These are phyloP conservation scores for Gadus chalcogrammus DNA, from an alignment of 2,113 vertebrate species.

Conservation along the genomic window DNA sequence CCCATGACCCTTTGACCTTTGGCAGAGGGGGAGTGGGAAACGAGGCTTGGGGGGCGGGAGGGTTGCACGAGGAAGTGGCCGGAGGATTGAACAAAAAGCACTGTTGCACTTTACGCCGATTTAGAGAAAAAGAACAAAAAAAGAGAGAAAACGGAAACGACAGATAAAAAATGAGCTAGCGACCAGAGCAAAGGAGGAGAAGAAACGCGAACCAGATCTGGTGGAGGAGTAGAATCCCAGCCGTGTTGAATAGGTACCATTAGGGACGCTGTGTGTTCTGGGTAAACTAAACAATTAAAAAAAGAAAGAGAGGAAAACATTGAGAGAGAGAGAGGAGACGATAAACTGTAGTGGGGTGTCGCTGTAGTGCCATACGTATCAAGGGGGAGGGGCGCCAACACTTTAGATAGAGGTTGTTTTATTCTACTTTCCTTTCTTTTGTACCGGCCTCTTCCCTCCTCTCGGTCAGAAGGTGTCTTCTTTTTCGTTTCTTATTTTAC, in stretches of 20 bases:
- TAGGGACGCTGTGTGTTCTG: conserved; percentile 61
- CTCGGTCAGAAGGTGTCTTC: conserved; percentile 58
- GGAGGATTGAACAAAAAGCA: conserved; percentile 86
- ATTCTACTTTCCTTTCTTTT: conserved; percentile 43
- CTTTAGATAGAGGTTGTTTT: conserved; percentile 28
- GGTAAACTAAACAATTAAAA: conserved; percentile 36
- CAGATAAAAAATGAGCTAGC: conserved; percentile 41
- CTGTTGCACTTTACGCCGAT: conserved; percentile 98
- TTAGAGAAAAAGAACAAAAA: conserved; percentile 42
- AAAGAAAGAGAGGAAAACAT: conserved; percentile 9
- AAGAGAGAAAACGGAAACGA: conserved; percentile 26
- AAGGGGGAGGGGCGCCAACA: conserved; percentile 56
- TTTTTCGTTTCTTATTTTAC: conserved; percentile 27
- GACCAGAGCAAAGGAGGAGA: conserved; percentile 28
- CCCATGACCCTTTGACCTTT: conserved; percentile 42
- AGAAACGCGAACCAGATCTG: conserved; percentile 17
- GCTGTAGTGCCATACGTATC: conserved; percentile 74
- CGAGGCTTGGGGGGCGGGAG: conserved; percentile 55
- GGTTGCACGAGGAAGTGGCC: conserved; percentile 25
- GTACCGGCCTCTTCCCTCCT: conserved; percentile 28
- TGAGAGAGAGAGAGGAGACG: conserved; percentile 19
- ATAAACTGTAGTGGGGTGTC: conserved; percentile 47
- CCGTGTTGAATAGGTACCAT: conserved; percentile 64
- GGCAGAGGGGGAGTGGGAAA: not conserved
- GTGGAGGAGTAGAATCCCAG: conserved; percentile 42